A percentile compares a stretch with the other conserved stretches of the same genome.
Conservation (phyloP, 2,797 vertebrate genomes). For the Hyperoplus lanceolatus region DNA sequence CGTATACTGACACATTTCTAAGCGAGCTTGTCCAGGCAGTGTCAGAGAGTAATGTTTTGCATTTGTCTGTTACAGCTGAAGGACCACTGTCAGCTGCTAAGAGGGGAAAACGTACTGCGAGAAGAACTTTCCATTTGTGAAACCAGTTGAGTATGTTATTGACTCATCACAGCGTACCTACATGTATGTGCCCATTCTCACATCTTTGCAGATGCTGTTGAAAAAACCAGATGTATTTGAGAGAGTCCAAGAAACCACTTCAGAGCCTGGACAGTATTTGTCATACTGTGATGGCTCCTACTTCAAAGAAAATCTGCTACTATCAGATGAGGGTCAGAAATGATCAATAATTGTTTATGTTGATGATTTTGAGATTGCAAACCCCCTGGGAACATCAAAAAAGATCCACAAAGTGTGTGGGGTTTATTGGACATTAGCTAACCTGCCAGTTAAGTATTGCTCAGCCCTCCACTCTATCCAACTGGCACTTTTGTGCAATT, state of each 20-base stretch:
- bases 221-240: constrained; percentile 14
- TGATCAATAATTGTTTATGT: background rate
- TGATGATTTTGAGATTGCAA: constrained; percentile 30
- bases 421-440: constrained; percentile 24
- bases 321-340: constrained; percentile 6
- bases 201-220: constrained; percentile 8
- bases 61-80: constrained; percentile 23
- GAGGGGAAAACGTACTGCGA: constrained; percentile 9
- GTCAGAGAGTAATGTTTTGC: constrained; percentile 29
- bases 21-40: constrained; percentile 11
- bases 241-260: background rate
- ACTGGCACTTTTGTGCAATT: constrained; percentile 23
- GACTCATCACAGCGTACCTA: constrained; percentile 6
- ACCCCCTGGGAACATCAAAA: constrained; percentile 2
- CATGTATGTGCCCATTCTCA: constrained; percentile 17
- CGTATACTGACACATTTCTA: constrained; percentile 8
- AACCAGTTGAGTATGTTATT: constrained; percentile 8
- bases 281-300: constrained; percentile 10
- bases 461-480: background rate
- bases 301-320: background rate
- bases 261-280: background rate
- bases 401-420: constrained; percentile 20
- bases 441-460: constrained; percentile 9
- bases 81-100: constrained; percentile 23
- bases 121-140: constrained; percentile 8